These are phyloP conservation scores for Cheilosia urbana DNA, from an alignment of 2,888 invertebrate species.

Conservation along the genomic window DNA sequence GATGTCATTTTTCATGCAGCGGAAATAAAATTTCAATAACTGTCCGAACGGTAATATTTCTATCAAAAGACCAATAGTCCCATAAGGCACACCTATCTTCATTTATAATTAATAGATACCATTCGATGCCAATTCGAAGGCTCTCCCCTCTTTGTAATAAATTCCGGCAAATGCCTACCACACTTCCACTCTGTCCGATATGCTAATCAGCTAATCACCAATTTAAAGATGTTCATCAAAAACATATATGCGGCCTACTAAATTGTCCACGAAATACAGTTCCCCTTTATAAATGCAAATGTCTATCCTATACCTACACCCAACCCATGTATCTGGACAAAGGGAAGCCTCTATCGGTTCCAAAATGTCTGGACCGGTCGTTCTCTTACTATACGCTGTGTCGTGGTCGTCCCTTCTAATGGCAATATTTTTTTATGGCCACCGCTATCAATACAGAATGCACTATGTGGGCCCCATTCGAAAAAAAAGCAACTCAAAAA, in stretches of 20 bases:
- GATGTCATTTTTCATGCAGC: no score
- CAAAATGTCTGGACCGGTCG: conserved; percentile 58
- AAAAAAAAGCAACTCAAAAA: conserved; percentile 1
- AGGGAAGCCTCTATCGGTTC: conserved; percentile 34
- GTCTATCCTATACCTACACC: conserved; percentile 2
- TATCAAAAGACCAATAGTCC: not conserved
- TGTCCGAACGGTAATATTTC: not conserved
- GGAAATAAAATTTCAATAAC: not conserved
- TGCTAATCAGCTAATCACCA: conserved; percentile 6
- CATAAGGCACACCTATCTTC: not conserved
- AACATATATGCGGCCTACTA: not conserved
- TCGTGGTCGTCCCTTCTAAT: conserved; percentile 32
- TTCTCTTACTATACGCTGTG: conserved; percentile 33
- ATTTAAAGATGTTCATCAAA: not conserved
- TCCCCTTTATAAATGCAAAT: conserved; percentile 13
- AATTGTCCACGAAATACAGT: conserved; percentile 4
- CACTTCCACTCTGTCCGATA: not conserved
- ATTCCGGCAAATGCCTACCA: not conserved
- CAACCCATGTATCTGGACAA: not conserved
- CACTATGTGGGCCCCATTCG: conserved; percentile 54
- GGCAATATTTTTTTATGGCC: conserved; percentile 50
- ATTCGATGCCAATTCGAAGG: not conserved
- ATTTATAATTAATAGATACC: not conserved
- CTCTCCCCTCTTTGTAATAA: not conserved
- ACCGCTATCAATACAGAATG: conserved; percentile 13